Base-by-base conservation (phyloP, 1,140 invertebrate species). In the Brachionus calyciflorus region DNA sequence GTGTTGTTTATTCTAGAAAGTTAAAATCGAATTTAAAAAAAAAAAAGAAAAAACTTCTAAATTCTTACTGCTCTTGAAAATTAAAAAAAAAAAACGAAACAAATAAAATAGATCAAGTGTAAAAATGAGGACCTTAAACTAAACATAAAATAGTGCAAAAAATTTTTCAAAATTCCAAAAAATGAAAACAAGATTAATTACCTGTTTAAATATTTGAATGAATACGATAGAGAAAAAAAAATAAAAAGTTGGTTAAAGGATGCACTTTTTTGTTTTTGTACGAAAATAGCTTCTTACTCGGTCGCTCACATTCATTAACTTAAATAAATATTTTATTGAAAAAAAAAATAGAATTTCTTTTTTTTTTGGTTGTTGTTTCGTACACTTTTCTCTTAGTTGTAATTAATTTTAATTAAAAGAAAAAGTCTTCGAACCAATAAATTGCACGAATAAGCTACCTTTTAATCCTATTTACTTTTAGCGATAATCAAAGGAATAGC, bases 151-250 rank as follows among this genome's bases (percentile, higher is more conserved):
- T 37, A 3, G 4, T 37, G 33, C 33, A 37, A 37, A 3, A n/a
- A n/a, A n/a, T n/a, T n/a, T n/a, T n/a, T n/a, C 53, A 28, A 55
- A 28, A 55, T 28, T 55, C 33, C 53, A 28, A 28, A 28, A 55
- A 55, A 55, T 55, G 33, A 55, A 55, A 60, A 60, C 55, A 60
- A 60, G 55, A 60, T 60, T 60, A 60, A 60, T 60, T 60, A 60
- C 55, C 55, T 60, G 55, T 60, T 41, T 37, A 60, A 60, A 60
- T 60, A 60, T 60, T 60, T 21, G n/a, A n/a, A n/a, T n/a, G n/a
- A n/a, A n/a, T n/a, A n/a, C n/a, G n/a, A n/a, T n/a, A n/a, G n/a
- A n/a, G n/a, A n/a, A n/a, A n/a, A n/a, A n/a, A n/a, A n/a, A n/a
- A n/a, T n/a, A n/a, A n/a, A n/a, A 51, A 51, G 48, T 51, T 51